Conservation (phyloP, 2,113 vertebrate species). For the Accipiter cooperii region DNA sequence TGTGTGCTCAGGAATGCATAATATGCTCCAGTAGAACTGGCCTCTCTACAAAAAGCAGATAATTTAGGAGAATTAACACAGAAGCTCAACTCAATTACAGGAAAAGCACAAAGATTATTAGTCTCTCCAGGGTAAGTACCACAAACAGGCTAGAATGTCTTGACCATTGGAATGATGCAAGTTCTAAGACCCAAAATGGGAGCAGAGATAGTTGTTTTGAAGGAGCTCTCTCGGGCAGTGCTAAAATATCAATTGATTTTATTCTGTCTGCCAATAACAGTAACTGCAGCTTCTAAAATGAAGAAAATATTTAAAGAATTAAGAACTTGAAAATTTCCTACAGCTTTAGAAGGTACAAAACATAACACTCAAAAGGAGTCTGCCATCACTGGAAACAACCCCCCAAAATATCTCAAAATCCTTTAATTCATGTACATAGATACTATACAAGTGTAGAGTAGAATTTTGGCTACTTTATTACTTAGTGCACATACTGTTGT, state of each 20-base stretch:
- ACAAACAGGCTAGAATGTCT: background rate
- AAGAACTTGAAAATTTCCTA: background rate
- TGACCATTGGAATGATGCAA: background rate
- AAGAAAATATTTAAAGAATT: background rate
- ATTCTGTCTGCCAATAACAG: background rate
- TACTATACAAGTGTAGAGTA: background rate
- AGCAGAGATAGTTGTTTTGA: background rate
- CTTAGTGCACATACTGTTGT: background rate
- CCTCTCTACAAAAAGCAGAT: background rate
- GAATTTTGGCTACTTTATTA: background rate
- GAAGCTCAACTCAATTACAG: background rate
- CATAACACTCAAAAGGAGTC: background rate
- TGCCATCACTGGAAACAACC: fast-evolving
- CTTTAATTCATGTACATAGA: background rate
- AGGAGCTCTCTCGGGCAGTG: background rate
- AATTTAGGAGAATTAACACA: background rate
- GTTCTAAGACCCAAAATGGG: background rate
- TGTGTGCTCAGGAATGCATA: background rate
- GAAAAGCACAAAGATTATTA: background rate
- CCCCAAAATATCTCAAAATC: background rate
- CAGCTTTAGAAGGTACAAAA: background rate
- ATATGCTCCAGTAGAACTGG: background rate
- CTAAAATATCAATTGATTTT: background rate
- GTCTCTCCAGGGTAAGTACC: background rate
- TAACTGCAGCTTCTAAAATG: background rate